Base-by-base conservation (phyloP, 2,888 invertebrate species). In the Cephonodes hylas region DNA sequence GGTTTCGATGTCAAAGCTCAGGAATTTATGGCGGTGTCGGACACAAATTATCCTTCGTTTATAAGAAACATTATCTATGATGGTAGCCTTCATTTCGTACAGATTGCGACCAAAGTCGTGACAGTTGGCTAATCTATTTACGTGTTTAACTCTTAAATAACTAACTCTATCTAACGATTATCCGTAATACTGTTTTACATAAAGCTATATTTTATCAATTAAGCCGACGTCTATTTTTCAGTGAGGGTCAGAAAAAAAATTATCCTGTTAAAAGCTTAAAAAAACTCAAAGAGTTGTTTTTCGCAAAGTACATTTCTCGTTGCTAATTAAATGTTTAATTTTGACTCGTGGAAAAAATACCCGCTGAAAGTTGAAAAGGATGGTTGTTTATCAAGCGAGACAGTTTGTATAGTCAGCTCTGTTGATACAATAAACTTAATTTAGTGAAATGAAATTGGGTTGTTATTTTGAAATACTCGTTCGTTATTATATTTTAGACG, bases 271-370 rank as follows among this genome's bases (percentile, higher is more conserved):
- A 57, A 42, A 27, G 44, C 56, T 61, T 57, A 15, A 57, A 27
- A 44, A 57, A 59, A n/a, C 44, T 57, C 57, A 45, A 56, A 15
- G 45, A 44, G 38, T 60, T 48, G 60, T 59, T 46, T 57, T 58
- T 44, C 42, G 25, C 53, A 15, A 53, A 53, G 46, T 25, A 25
- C 18, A 18, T 18, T 53, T 18, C 15, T 27, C 31, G 44, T 20
- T 20, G 27, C 18, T 53, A 53, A 53, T 53, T 53, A 53, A 31
- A 31, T 31, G 25, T 48, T 48, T 48, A 27, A 53, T 31, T 53
- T 53, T 53, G 18, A 31, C 31, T 31, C 31, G 27, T 5, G 48
- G 15, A 48, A 27, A 31, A 27, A 53, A 27, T 8, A 18, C 1
- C 38, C 10, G 38, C n/a, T 27, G 6, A 18, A 18, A 31, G n/a